Base-by-base conservation (phyloP, 2,797 vertebrate genomes). In the Amniataba percoides region DNA sequence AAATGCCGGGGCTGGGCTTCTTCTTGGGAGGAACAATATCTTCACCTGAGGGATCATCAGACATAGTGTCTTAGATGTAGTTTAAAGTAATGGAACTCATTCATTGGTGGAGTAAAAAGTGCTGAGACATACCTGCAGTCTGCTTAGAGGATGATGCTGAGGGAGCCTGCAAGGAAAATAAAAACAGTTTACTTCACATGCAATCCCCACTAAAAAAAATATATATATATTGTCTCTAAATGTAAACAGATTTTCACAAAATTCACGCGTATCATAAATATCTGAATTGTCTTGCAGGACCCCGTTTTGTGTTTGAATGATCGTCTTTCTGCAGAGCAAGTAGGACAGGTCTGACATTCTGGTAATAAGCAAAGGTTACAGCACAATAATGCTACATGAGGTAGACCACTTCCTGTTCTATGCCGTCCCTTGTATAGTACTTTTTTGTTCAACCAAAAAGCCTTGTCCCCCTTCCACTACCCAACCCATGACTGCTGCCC, bases 321-420 rank as follows among this genome's bases (percentile, higher is more conserved):
- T 49, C 36, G 9, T 5, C 9, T 58, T 43, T 68, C 16, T 23
- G 46, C 40, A 67, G 4, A 25, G 13, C 23, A 15, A 40, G 46
- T 59, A 65, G 61, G 4, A 45, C 70, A 73, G 40, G 52, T 45
- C 31, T 49, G 18, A 34, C 25, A 39, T 72, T 71, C 18, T 48
- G 2, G 49, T 25, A 12, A 58, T 13, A 8, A 58, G n/a, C 14
- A 56, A 23, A 66, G 56, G 31, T 21, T 66, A 74, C n/a, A 57
- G 56, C 0, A n/a, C 3, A 19, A 23, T 21, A 12, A 31, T 75
- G 49, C 21, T 1, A 53, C 58, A 74, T 13, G 43, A 77, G 80
- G 42, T 57, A 79, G 78, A 87, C 70, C 82, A 86, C 84, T 91
- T 91, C 77, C 86, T 79, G n/a, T 40, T 43, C 25, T 42, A 16